These are phyloP conservation scores for Drosophila borborema DNA, from an alignment of 2,888 invertebrate species.

Conservation along the genomic window DNA sequence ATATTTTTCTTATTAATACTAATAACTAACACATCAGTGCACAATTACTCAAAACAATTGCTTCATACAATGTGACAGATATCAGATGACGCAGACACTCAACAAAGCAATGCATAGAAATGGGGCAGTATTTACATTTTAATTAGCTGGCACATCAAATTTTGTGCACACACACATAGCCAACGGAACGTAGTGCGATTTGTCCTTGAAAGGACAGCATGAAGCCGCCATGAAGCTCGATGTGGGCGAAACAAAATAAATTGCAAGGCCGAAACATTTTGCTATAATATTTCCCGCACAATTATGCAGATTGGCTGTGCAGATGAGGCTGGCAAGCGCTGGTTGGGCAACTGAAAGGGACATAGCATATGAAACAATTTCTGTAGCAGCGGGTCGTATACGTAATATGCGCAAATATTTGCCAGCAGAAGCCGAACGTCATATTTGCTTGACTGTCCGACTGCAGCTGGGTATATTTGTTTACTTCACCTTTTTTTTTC, in stretches of 20 bases:
- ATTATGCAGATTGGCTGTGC: conserved; percentile 71
- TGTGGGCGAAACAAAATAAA: conserved; percentile 40
- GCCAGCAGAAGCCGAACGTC: conserved; percentile 52
- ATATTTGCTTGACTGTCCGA: conserved; percentile 55
- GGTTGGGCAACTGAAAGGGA: conserved; percentile 7
- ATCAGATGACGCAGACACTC: conserved; percentile 22
- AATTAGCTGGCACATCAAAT: conserved; percentile 69
- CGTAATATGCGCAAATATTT: conserved; percentile 68
- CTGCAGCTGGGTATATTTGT: conserved; percentile 48
- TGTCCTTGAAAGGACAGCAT: conserved; percentile 65
- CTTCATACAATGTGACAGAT: conserved; percentile 53
- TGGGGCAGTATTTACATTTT: conserved; percentile 69
- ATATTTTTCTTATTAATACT: conserved; percentile 13
- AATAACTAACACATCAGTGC: conserved; percentile 34
- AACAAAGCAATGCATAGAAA: conserved; percentile 50
- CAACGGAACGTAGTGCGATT: conserved; percentile 26
- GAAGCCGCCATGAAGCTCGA: conserved; percentile 19
- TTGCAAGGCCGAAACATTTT: conserved; percentile 51
- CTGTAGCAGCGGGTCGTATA: conserved; percentile 44
- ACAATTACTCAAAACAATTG: conserved; percentile 46
- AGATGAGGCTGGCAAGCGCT: conserved; percentile 11
- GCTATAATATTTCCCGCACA: conserved; percentile 64
- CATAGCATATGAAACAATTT: conserved; percentile 37
- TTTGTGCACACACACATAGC: conserved; percentile 14
- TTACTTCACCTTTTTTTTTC: conserved; percentile 41